Evolutionary conservation across 2,797 vertebrate species (phyloP).

Genomic region (Aldrovandia affinis): DNA sequence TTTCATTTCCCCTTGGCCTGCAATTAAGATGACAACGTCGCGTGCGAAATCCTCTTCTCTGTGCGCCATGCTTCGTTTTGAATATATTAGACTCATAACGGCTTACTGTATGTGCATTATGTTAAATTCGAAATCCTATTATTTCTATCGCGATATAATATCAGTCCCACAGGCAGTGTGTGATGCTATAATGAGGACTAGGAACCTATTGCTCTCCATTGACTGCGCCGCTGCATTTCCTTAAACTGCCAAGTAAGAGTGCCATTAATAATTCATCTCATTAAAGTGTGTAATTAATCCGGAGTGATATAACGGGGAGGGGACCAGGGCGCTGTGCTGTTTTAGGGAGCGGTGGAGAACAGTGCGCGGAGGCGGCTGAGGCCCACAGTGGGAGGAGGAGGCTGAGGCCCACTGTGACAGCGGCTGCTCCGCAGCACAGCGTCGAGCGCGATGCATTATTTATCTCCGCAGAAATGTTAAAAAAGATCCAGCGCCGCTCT

Average conservation of each 20-base stretch:
- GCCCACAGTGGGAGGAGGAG: slow-evolving; percentile 57
- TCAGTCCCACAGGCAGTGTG: slow-evolving; percentile 86
- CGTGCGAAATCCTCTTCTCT: slow-evolving; percentile 53
- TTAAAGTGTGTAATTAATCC: slow-evolving; percentile 99
- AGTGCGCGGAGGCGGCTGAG: slow-evolving; percentile 38
- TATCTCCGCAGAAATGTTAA: slow-evolving; percentile 58
- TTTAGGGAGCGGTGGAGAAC: slow-evolving; percentile 59
- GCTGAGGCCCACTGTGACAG: slow-evolving; percentile 58
- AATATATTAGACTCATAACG: slow-evolving; percentile 47
- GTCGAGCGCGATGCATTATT: slow-evolving; percentile 69
- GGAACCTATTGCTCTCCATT: slow-evolving; percentile 77
- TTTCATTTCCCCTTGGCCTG: slow-evolving; percentile 62
- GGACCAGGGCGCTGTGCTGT: slow-evolving; percentile 63
- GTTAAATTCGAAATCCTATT: slow-evolving; percentile 83
- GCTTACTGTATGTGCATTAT: slow-evolving; percentile 57
- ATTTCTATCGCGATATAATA: slow-evolving; percentile 86
- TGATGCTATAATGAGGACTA: slow-evolving; percentile 93
- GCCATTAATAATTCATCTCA: slow-evolving; percentile 99
- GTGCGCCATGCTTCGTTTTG: slow-evolving; percentile 37
- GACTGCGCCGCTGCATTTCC: slow-evolving; percentile 89
- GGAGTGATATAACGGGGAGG: slow-evolving; percentile 75
- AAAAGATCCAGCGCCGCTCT: slow-evolving; percentile 14
- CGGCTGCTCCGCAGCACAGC: slow-evolving; percentile 57
- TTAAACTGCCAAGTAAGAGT: slow-evolving; percentile 98
- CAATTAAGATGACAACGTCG: slow-evolving; percentile 66